Evolutionary conservation across 2,113 vertebrate species (phyloP).

Genomic region (Phylloscopus trochilus): DNA sequence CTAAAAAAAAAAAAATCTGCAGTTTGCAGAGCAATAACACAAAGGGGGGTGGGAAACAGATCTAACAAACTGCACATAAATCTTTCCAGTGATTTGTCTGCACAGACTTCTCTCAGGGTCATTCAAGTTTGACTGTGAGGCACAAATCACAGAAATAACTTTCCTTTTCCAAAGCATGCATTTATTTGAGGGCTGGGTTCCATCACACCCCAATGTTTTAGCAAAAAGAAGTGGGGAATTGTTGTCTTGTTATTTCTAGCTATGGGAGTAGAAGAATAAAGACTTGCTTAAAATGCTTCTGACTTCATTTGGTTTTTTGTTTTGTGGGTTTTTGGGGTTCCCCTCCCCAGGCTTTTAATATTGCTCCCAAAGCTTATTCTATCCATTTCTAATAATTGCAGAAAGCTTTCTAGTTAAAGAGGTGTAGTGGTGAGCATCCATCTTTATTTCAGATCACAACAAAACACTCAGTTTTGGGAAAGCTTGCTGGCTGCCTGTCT

Average conservation of each 20-base stretch:
- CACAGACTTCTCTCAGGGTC: conserved; percentile 45
- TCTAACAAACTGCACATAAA: conserved; percentile 5
- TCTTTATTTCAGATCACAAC: not conserved
- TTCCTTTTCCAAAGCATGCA: not conserved
- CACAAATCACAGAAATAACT: conserved; percentile 20
- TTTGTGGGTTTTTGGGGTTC: not conserved
- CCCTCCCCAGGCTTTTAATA: accelerated
- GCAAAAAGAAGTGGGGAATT: not conserved
- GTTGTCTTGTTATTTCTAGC: not conserved
- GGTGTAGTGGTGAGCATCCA: not conserved
- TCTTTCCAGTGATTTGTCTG: conserved; percentile 22
- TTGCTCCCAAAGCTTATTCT: not conserved
- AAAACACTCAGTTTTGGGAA: not conserved
- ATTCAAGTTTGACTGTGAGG: conserved; percentile 23
- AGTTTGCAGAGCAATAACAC: conserved; percentile 30
- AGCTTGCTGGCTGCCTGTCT: not conserved
- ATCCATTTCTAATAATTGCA: not conserved
- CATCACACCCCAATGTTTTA: not conserved
- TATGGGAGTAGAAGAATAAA: conserved; percentile 16
- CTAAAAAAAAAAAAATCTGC: not conserved
- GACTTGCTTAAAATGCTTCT: not conserved
- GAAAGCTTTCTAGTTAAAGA: not conserved
- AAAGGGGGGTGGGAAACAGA: not conserved
- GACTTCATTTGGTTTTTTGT: not conserved
- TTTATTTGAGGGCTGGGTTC: not conserved